Conservation (phyloP, 2,888 invertebrate genomes). For the Ommatoiulus sabulosus region DNA sequence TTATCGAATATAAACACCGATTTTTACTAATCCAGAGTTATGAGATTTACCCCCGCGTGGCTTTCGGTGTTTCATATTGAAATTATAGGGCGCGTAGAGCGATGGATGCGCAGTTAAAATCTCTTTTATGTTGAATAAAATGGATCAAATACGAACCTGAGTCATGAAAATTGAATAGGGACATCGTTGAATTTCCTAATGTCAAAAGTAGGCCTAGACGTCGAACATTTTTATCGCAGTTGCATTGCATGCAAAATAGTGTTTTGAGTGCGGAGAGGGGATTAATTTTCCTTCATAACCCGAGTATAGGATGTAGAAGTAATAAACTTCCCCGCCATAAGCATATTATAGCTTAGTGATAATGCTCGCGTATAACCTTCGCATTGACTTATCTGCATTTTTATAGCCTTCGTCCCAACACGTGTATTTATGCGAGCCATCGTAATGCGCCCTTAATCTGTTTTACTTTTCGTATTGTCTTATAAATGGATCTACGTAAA, state of each 20-base stretch:
- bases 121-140: constrained; percentile 35
- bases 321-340: constrained; percentile 24
- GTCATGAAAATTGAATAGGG: constrained; percentile 30
- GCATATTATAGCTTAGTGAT: constrained; percentile 22
- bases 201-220: not conserved
- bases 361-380: constrained; percentile 11
- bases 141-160: constrained; percentile 38
- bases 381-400: constrained; percentile 38
- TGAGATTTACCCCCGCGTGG: constrained; percentile 40
- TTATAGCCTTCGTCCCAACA: constrained; percentile 4
- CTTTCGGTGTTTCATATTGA: constrained; percentile 27
- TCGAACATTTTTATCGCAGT: constrained; percentile 36
- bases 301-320: constrained; percentile 2
- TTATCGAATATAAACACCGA: constrained; percentile 43
- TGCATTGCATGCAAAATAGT: constrained; percentile 43
- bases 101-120: constrained; percentile 30
- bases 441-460: constrained; percentile 23
- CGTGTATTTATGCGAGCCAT: constrained; percentile 40
- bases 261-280: constrained; percentile 30
- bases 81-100: constrained; percentile 9
- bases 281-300: constrained; percentile 21
- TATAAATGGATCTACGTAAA: constrained; percentile 13
- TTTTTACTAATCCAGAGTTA: constrained; percentile 39
- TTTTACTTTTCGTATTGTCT: not conserved
- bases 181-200: constrained; percentile 43